Percentiles rank a stretch among this genome's conserved stretches.
Evolutionary conservation across 2,113 vertebrate species (phyloP).

Genomic region (Phocoena phocoena): DNA sequence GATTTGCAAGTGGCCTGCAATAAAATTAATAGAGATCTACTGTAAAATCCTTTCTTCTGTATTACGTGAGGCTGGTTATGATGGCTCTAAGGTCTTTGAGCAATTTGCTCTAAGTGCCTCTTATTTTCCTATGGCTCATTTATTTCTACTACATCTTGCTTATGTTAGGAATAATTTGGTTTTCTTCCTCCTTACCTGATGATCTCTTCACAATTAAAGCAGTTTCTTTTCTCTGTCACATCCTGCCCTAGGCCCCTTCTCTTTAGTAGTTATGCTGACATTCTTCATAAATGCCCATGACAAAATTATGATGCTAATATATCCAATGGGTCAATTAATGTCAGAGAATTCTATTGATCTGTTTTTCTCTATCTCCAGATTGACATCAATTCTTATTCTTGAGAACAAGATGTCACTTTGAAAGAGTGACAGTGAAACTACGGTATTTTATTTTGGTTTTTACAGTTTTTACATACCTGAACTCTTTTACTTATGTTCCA

Average conservation of each 20-base stretch:
- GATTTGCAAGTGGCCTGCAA: constrained; percentile 17
- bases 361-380: not conserved
- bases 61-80: not conserved
- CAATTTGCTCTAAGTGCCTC: constrained; percentile 24
- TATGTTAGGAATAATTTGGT: constrained; percentile 40
- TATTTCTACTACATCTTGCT: constrained; percentile 49
- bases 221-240: not conserved
- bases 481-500: not conserved
- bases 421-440: not conserved
- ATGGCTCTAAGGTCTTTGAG: constrained; percentile 46
- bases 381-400: constrained; percentile 37
- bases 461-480: not conserved
- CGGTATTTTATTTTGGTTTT: not conserved
- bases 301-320: constrained; percentile 45
- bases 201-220: constrained; percentile 19
- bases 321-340: not conserved
- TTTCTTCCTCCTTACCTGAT: constrained; percentile 45
- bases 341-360: constrained; percentile 12
- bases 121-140: constrained; percentile 47
- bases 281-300: constrained; percentile 37
- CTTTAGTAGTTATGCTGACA: not conserved
- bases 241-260: not conserved
- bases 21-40: constrained; percentile 59
- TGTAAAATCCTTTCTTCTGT: not conserved
- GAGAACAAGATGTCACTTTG: not conserved